A percentile compares a stretch with the other conserved stretches of the same genome.
These are phyloP conservation scores for Cheracebus regulus DNA, from an alignment of 2,797 vertebrate species.

Conservation along the genomic window DNA sequence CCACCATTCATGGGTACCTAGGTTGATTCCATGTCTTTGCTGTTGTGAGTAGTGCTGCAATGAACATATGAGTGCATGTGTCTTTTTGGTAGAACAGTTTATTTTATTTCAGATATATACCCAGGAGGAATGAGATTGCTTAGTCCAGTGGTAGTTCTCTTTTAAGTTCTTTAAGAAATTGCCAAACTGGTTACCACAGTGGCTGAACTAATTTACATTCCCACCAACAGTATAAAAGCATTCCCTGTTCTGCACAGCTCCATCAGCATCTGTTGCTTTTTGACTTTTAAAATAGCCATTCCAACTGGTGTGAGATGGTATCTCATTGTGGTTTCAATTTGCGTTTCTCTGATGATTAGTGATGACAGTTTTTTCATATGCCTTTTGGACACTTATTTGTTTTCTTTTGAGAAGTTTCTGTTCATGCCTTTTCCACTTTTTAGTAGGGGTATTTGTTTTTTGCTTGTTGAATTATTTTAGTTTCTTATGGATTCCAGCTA, in stretches of 20 bases:
- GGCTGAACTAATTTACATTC: not conserved
- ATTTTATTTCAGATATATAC: not conserved
- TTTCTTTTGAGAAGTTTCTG: not conserved
- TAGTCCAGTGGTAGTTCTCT: not conserved
- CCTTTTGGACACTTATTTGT: not conserved
- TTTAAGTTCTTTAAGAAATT: not conserved
- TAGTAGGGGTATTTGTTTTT: not conserved
- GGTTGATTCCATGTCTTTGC: not conserved
- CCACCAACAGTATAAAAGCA: not conserved
- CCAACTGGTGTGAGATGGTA: not conserved
- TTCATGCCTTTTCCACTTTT: not conserved
- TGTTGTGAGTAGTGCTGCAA: not conserved
- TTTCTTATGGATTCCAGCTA: not conserved
- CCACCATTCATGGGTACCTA: not conserved
- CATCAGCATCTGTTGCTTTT: not conserved
- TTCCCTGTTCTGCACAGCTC: not conserved
- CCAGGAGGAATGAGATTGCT: not conserved
- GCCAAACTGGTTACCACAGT: not conserved
- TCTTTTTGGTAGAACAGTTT: not conserved
- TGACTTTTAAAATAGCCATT: not conserved
- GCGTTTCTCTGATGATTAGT: not conserved
- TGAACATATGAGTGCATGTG: not conserved
- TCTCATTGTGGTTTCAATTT: not conserved
- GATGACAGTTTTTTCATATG: not conserved
- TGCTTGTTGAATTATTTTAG: not conserved